Evolutionary conservation across 35 echinoderm and acorn worm species (phyloP).

Genomic region (Heliocidaris erythrogramma): DNA sequence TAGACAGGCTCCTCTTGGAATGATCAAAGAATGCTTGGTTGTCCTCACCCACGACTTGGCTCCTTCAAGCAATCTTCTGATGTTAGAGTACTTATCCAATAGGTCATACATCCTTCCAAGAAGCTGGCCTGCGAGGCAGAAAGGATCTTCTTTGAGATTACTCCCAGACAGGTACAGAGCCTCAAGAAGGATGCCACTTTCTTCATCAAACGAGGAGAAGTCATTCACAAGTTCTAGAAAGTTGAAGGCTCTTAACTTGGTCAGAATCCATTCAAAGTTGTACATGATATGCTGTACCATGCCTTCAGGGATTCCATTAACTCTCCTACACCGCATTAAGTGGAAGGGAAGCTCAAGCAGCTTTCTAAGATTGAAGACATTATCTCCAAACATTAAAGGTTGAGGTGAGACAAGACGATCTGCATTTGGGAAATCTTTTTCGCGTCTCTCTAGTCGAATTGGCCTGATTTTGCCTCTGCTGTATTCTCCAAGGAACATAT

Average conservation of each 20-base stretch:
- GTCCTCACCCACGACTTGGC: constrained; percentile 58
- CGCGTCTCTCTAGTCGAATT: constrained; percentile 61
- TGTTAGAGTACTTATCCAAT: constrained; percentile 34
- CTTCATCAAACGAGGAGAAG: constrained; percentile 51
- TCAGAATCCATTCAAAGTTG: constrained; percentile 79
- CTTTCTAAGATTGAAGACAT: constrained; percentile 80
- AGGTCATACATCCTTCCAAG: constrained; percentile 67
- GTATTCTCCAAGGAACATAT: constrained; percentile 81
- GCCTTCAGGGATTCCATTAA: constrained; percentile 36
- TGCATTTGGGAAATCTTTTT: constrained; percentile 61
- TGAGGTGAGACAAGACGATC: constrained; percentile 81
- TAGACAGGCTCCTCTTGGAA: constrained; percentile 65
- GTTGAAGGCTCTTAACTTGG: constrained; percentile 70
- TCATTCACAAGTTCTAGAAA: constrained; percentile 79
- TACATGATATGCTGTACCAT: constrained; percentile 63
- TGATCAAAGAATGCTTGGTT: constrained; percentile 57
- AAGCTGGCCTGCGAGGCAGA: constrained; percentile 73
- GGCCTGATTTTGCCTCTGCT: constrained; percentile 66
- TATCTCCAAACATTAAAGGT: constrained; percentile 65
- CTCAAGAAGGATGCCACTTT: constrained; percentile 60
- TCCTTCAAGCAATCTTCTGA: constrained; percentile 55
- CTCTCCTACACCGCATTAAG: not conserved
- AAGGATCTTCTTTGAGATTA: constrained; percentile 77
- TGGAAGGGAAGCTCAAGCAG: constrained; percentile 81
- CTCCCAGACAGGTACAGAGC: constrained; percentile 73